Evolutionary conservation across 1,140 invertebrate species (phyloP), one percentile per base, ranked within the genome.

Genomic region (Drosophila nigrodunni): DNA sequence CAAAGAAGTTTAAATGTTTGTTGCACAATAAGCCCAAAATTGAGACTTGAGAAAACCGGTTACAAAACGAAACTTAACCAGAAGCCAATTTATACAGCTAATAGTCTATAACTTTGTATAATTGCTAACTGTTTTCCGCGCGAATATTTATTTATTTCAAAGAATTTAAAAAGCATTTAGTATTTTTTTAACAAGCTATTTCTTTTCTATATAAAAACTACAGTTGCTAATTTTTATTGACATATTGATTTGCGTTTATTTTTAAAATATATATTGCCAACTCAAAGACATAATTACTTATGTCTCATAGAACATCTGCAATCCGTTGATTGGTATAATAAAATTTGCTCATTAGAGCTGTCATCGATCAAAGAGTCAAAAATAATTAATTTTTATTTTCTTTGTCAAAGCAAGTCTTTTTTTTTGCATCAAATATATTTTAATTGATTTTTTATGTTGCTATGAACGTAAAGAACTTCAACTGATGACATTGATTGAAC

Each of bases 1-100:
- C 61, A 71, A 13, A 54, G 39, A 46, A 44, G 49, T 81, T 74
- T 57, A 80, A 60, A 76, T 30, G 64, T 80, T 80, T 76, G 73
- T 44, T 64, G 73, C 64, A 61, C 73, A 75, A 75, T 60, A 75
- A 70, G 55, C 49, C 57, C 35, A 52, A 61, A 61, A 21, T 15
- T 58, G 4, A 41, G 21, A 46, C 41, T 41, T 11, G 13, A 52
- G 34, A 25, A 43, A 57, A 69, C 67, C 67, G 67, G 67, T 68
- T 59, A 43, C 54, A 37, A 47, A 67, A 58, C 37, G 43, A 58
- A 67, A 58, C 54, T 37, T 18, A 59, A 59, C 41, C 65, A 68
- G 46, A 49, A 68, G 54, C 65, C 55, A 68, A 68, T 59, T 49
- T 47, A 49, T 44, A n/a, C 59, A 30, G 47, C 47, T 52, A 61